Conservation (phyloP, 2,888 invertebrate species). For the Biston betularia region DNA sequence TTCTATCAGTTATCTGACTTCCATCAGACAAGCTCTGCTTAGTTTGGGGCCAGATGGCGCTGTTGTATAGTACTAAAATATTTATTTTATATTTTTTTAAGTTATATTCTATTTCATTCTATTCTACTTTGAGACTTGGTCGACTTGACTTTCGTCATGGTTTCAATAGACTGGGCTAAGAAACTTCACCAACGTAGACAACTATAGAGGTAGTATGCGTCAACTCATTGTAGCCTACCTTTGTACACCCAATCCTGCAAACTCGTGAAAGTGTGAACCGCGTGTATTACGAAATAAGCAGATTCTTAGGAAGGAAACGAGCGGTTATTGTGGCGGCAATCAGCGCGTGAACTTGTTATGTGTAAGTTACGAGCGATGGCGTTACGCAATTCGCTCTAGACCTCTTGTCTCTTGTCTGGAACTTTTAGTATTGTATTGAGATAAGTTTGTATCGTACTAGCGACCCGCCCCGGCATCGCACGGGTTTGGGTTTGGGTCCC, state of each 20-base stretch:
- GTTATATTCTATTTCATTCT: too few species aligned
- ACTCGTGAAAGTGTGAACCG: constrained; percentile 23
- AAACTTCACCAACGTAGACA: too few species aligned
- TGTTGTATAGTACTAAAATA: too few species aligned
- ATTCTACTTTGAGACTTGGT: too few species aligned
- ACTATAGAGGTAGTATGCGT: background rate
- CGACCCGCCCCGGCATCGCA: too few species aligned
- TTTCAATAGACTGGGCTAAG: too few species aligned
- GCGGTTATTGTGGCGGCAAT: constrained; percentile 12
- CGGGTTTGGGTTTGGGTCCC: too few species aligned
- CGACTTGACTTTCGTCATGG: too few species aligned
- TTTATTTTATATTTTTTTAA: too few species aligned
- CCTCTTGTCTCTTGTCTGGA: background rate
- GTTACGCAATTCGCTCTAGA: constrained; percentile 3
- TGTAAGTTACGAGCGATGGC: background rate
- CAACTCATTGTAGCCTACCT: background rate
- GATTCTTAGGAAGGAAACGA: constrained; percentile 4
- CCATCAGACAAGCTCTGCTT: too few species aligned
- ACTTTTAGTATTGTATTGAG: background rate
- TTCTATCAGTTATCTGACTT: too few species aligned
- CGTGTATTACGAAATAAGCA: constrained; percentile 10
- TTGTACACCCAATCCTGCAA: background rate
- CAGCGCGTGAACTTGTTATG: constrained; percentile 16
- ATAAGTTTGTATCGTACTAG: background rate
- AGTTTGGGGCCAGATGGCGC: too few species aligned